phyloP scores from a whole-genome alignment of 2,797 vertebrate genomes.

The Neomorphus geoffroyi region DNA sequence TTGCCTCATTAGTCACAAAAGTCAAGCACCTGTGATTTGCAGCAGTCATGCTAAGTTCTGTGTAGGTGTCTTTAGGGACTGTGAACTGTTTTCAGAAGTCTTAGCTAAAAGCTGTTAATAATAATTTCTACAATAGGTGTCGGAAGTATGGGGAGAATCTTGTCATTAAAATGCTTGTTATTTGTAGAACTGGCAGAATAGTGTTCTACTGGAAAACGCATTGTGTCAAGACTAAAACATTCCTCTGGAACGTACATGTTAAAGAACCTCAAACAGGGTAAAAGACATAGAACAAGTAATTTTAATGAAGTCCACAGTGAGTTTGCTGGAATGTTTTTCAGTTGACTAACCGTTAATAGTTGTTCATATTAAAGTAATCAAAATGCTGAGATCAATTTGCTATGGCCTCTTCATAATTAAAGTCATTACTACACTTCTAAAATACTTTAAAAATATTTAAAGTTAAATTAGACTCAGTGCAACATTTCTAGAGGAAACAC shows the following conservation, averaged over 20 bases:
- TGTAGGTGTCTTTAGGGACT: not conserved
- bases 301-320: not conserved
- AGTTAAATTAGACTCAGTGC: not conserved
- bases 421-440: not conserved
- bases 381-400: not conserved
- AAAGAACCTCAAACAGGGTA: not conserved
- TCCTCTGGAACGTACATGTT: not conserved
- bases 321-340: not conserved
- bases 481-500: not conserved
- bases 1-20: not conserved
- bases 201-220: not conserved
- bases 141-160: not conserved
- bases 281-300: not conserved
- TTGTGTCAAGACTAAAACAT: not conserved
- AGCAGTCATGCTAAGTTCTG: not conserved
- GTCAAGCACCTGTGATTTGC: not conserved
- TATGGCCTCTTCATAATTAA: not conserved
- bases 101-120: not conserved
- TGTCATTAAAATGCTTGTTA: not conserved
- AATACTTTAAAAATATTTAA: not conserved
- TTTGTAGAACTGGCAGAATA: not conserved
- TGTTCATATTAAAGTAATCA: not conserved
- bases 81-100: not conserved
- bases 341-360: not conserved
- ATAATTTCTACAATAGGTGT: not conserved